These are phyloP conservation scores for Balaeniceps rex DNA, from an alignment of 2,113 vertebrate species.

Conservation along the genomic window DNA sequence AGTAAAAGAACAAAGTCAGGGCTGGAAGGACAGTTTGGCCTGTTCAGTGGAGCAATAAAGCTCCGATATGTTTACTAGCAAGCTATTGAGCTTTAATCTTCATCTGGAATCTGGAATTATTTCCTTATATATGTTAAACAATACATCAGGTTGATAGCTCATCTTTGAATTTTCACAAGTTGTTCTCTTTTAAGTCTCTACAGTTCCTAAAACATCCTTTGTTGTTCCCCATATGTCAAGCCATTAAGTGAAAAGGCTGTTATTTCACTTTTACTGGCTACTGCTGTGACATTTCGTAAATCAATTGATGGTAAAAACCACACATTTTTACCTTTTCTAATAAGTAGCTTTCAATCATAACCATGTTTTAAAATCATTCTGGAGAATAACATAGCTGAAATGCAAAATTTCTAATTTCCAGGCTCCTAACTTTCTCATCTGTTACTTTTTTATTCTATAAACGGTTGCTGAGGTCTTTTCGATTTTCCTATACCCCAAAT, in stretches of 20 bases:
- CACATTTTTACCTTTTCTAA: background rate
- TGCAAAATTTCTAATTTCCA: background rate
- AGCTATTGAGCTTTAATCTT: background rate
- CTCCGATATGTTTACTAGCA: background rate
- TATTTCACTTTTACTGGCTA: background rate
- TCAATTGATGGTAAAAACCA: background rate
- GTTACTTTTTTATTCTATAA: background rate
- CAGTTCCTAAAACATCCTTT: background rate
- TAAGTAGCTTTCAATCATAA: background rate
- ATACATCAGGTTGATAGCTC: background rate
- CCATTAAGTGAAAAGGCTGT: background rate
- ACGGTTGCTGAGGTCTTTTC: background rate
- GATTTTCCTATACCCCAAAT: background rate
- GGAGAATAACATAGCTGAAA: background rate
- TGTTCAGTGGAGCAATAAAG: background rate
- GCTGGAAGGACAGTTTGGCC: background rate
- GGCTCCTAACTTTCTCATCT: background rate
- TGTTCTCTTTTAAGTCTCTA: background rate
- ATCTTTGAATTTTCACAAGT: background rate
- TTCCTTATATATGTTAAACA: background rate
- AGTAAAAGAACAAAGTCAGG: background rate
- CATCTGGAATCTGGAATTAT: background rate
- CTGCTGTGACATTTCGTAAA: background rate
- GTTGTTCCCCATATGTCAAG: background rate
- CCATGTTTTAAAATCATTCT: background rate